Evolutionary conservation across 2,113 vertebrate species (phyloP), one percentile per base, ranked within the genome.

Genomic region (Lota lota): DNA sequence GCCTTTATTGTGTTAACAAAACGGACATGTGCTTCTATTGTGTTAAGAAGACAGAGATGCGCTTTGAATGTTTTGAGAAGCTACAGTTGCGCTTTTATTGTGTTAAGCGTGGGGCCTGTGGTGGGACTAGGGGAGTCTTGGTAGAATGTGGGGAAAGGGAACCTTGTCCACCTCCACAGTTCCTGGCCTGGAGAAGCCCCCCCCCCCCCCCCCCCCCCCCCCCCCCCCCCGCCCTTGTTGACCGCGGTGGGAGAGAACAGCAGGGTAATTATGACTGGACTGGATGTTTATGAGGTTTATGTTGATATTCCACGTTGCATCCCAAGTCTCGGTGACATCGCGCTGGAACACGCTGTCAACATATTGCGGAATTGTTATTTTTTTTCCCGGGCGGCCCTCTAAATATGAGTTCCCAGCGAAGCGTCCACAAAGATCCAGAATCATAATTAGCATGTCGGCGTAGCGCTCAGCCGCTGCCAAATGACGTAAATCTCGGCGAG

Each of bases 271-370:
- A 85, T 70, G 83, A 78, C 85, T 66, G 67, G 53, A 72, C 79
- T 76, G 40, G 28, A 68, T 87, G 79, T 88, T 92, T 88, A 84
- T 84, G 79, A 78, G 66, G 22, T 86, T 88, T 88, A 47, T 88
- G 88, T 85, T 89, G 76, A 90, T 89, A 87, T 91, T 87, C 76
- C 74, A 80, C 67, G 76, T 15, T 81, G 63, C 77, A 83, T 77
- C 80, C 66, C 79, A 78, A 64, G 72, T 80, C 63, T 69, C 20
- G 60, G 74, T 68, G 57, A 78, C 71, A 74, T 76, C 79, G 70
- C 68, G 76, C 82, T 77, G 66, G 81, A 81, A 85, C 1, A 61
- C 74, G 71, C 75, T 77, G 83, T 89, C 84, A 84, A 84, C 88
- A 85, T 87, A 83, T 89, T 85, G 85, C 84, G 79, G 77, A 87